Base-by-base conservation (phyloP, 2,888 invertebrate species). In the Seira musarum region DNA sequence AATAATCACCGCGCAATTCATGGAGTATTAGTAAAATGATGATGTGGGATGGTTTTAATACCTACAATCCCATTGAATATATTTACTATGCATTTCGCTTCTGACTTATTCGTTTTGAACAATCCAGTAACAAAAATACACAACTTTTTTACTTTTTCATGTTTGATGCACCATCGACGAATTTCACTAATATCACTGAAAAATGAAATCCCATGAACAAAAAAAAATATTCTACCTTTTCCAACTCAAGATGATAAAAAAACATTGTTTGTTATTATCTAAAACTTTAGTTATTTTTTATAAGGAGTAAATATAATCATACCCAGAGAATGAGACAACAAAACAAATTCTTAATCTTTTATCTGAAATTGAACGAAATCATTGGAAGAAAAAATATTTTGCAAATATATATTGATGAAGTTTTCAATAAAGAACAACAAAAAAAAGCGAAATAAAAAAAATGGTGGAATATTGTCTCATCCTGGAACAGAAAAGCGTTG, bases 261-360 rank as follows among this genome's bases (percentile, higher is more conserved):
- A 30, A 49, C 15, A 49, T 49, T n/a, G 17, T 49, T 49, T 49
- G 49, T 49, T 49, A 49, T 30, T 30, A 5, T 30, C 2, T 30
- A 30, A 30, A 30, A 30, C 49, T 49, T 49, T 49, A 49, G 49
- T 49, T n/a, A 49, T n/a, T 49, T 49, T 49, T 49, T 49, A 13
- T 49, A 49, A 8, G 3, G 49, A n/a, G n/a, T n/a, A 49, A 13
- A 30, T 30, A 49, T 8, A 49, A 49, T n/a, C 49, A 30, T 8
- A 49, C 49, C 49, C 49, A 49, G 30, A 49, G 49, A n/a, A 49
- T n/a, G 49, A 49, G 49, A 49, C 49, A 13, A 49, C 13, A 49
- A 49, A 30, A 30, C 2, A 30, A 30, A 30, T 30, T 49, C 49
- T n/a, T 49, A 49, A 49, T 49, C 49, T 49, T 49, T 49, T 49